Evolutionary conservation across 2,888 invertebrate species (phyloP), one percentile per base, ranked within the genome.

Genomic region (Rhabditoides inermis): DNA sequence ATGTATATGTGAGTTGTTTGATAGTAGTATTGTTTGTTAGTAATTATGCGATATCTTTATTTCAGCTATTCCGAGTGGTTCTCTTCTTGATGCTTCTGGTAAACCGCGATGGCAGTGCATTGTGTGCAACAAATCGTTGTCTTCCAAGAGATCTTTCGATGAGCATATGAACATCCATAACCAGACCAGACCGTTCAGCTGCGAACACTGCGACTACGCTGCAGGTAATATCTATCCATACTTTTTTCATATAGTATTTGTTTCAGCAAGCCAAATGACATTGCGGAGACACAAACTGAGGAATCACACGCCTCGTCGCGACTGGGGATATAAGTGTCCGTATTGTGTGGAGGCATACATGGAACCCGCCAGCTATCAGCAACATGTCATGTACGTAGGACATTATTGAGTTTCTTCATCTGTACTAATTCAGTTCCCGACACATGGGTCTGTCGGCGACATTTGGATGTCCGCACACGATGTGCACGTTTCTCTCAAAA

Each of bases 241-340:
- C n/a, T n/a, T n/a, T n/a, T 18, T 22, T 7, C 22, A 15, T 39
- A 23, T 18, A 12, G 26, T 45, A 4, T 27, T 18, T 36, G 25
- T 58, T 75, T 40, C 52, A 75, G 75, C 75, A 1, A 71, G 72
- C 40, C 72, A 75, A 57, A 75, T 76, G 75, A 75, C 75, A 0
- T 61, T 75, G 2, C 63, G 72, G 20, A 60, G 75, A 7, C 75
- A 75, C 50, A 62, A 60, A 15, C 62, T 76, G n/a, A 58, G 75
- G 10, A 69, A 69, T 46, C 75, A 75, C 58, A 67, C 65, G 2
- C 56, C 69, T 5, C 56, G 66, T 35, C 45, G 60, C 2, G 61
- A 69, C 40, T 75, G 75, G 75, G 70, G 72, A n/a, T 75, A 75
- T 48, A 55, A 54, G 22, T 75, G 75, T 48, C 73, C 75, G 7